phyloP scores from a whole-genome alignment of 1,140 invertebrate genomes.

The Leguminivora glycinivorella region DNA sequence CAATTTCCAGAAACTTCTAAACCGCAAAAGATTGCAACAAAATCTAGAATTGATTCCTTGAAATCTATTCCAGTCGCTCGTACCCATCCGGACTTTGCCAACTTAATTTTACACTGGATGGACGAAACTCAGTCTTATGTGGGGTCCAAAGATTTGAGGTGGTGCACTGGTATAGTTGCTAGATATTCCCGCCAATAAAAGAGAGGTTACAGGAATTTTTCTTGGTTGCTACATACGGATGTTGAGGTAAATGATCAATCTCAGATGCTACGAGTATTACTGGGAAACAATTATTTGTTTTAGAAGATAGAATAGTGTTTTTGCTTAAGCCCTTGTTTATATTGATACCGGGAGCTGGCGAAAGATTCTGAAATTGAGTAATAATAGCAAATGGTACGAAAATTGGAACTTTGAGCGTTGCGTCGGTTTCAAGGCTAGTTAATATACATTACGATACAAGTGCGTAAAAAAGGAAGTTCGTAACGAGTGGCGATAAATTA shows the following conservation, averaged over 20 bases:
- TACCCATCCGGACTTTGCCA: not conserved
- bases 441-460: too few relatives aligned
- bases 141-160: not conserved
- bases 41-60: slow-evolving; percentile 28
- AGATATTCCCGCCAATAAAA: slow-evolving; percentile 28
- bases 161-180: not conserved
- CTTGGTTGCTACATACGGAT: not conserved
- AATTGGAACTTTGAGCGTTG: too few relatives aligned
- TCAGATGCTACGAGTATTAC: not conserved
- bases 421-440: too few relatives aligned
- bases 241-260: not conserved
- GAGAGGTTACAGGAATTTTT: slow-evolving; percentile 27
- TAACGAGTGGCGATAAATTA: too few relatives aligned
- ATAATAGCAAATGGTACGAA: too few relatives aligned
- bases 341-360: too few relatives aligned
- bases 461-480: too few relatives aligned
- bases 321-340: too few relatives aligned
- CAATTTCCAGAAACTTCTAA: slow-evolving; percentile 15
- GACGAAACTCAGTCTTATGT: not conserved
- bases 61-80: slow-evolving; percentile 21
- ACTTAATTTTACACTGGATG: slow-evolving; percentile 7
- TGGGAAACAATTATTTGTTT: not conserved
- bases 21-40: slow-evolving; percentile 28
- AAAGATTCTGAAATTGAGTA: too few relatives aligned
- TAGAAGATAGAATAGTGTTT: not conserved